Evolutionary conservation across 2,113 vertebrate species (phyloP).

Genomic region (Atherinomorus stipes): DNA sequence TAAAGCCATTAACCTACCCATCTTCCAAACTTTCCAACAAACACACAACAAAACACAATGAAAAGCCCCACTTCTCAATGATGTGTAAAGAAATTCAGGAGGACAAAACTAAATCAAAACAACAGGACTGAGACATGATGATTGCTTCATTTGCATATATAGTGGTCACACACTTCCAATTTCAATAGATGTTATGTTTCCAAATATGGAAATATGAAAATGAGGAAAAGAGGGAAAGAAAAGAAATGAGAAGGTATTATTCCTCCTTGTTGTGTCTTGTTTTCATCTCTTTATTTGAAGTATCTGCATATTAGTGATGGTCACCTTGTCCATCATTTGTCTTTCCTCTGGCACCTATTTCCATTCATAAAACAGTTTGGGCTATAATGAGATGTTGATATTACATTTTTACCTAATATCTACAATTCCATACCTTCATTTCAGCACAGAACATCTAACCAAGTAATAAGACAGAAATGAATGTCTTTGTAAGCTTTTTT

Average conservation of each 20-base stretch:
- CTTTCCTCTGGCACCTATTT: neutral
- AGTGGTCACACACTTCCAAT: slow-evolving; percentile 65
- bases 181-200: slow-evolving; percentile 58
- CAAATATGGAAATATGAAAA: slow-evolving; percentile 56
- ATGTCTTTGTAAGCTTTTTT: no score
- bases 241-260: slow-evolving; percentile 17
- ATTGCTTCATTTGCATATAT: slow-evolving; percentile 74
- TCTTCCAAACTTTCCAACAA: no score
- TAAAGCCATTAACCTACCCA: neutral
- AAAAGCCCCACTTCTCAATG: slow-evolving; percentile 38
- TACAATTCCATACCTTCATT: neutral
- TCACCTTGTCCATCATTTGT: slow-evolving; percentile 6
- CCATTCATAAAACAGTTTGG: neutral
- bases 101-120: slow-evolving; percentile 52
- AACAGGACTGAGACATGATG: slow-evolving; percentile 46
- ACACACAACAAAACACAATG: neutral
- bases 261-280: slow-evolving; percentile 1
- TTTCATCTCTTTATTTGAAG: neutral
- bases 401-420: neutral
- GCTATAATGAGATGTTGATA: neutral
- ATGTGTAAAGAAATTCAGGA: slow-evolving; percentile 24
- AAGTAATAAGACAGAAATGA: no score
- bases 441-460: no score
- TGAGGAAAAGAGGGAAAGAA: neutral
- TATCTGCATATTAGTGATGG: slow-evolving; percentile 19